A percentile compares a stretch with the other conserved stretches of the same genome.
Conservation (phyloP, 2,888 invertebrate species). For the Zeuzera pyrina region DNA sequence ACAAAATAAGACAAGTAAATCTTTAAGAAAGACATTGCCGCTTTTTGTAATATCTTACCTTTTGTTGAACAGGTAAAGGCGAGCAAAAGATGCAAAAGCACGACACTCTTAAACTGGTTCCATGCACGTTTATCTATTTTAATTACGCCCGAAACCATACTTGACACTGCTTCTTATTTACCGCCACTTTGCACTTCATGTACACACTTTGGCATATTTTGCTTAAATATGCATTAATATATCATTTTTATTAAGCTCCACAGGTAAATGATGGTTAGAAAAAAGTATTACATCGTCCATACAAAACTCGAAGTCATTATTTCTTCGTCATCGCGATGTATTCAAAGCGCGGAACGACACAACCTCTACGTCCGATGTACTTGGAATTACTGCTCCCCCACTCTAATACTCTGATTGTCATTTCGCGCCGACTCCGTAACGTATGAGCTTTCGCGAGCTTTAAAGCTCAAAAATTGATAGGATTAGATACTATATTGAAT, state of each 20-base stretch:
- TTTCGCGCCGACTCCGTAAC: slow-evolving; percentile 68
- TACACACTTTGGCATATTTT: neutral
- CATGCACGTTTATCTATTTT: slow-evolving; percentile 54
- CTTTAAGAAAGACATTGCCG: too few species aligned
- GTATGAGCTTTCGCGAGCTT: too few species aligned
- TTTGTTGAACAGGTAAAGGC: slow-evolving; percentile 35
- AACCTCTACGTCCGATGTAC: slow-evolving; percentile 43
- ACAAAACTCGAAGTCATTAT: slow-evolving; percentile 13
- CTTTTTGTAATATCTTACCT: slow-evolving; percentile 35
- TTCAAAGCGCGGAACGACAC: slow-evolving; percentile 39
- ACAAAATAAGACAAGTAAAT: too few species aligned
- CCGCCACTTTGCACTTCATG: slow-evolving; percentile 5
- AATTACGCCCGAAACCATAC: slow-evolving; percentile 59
- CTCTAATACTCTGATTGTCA: slow-evolving; percentile 49
- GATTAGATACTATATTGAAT: too few species aligned
- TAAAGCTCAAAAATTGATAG: too few species aligned
- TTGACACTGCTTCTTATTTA: slow-evolving; percentile 47
- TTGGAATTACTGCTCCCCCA: slow-evolving; percentile 63
- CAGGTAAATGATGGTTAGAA: neutral
- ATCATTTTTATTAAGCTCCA: neutral
- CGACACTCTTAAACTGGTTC: slow-evolving; percentile 53
- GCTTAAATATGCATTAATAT: neutral
- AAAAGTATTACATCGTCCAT: neutral
- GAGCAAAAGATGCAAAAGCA: slow-evolving; percentile 56
- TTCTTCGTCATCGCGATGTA: slow-evolving; percentile 55